Base-by-base conservation (phyloP, 2,797 vertebrate genomes). In the Acanthurus leucopareius region DNA sequence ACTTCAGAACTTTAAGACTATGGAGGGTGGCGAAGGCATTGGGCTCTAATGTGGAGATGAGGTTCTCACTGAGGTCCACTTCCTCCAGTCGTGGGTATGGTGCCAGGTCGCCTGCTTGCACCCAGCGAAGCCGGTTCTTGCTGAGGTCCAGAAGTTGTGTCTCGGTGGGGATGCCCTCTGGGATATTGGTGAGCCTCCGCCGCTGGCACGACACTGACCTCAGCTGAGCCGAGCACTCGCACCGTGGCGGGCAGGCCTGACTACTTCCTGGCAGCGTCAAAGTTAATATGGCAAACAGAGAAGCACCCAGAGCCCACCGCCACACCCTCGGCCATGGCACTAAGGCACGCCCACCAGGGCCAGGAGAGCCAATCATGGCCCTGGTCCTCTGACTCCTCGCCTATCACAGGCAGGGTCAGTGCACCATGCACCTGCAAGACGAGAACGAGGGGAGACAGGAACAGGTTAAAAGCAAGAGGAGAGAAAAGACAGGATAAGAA, bases 141-240 rank as follows among this genome's bases (percentile, higher is more conserved):
- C 96, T 98, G 80, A 99, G 96, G 89, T 99, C 98, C 93, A 99
- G 94, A 69, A 97, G 88, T 53, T 92, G 93, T 0, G 98, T 99
- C 92, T 99, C 98, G 0, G 96, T 97, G 14, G 98, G 98, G 88
- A 99, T 97, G 80, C 98, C 98, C 73, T 99, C 98, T 0, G 98
- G 98, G 80, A 99, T 94, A 62, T 97, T 88, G 2, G 96, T 96
- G 63, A 99, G 95, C 48, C 98, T 95, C 56, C 96, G 95, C 72
- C 97, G 96, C 79, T 98, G 96, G 60, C 98, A 99, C 35, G 95
- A 95, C 88, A 99, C 98, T 0, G 96, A 96, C 66, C 92, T 95
- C 57, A 97, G 88, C 91, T 96, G 97, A 0, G 96, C 95, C 0
- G 94, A 89, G 1, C 98, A 99, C 85, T 99, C 98, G 19, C 98